Evolutionary conservation across 92 coral and sea anemone genomes (phyloP), one percentile per base, ranked within the genome.

Genomic region (Micromussa lordhowensis): DNA sequence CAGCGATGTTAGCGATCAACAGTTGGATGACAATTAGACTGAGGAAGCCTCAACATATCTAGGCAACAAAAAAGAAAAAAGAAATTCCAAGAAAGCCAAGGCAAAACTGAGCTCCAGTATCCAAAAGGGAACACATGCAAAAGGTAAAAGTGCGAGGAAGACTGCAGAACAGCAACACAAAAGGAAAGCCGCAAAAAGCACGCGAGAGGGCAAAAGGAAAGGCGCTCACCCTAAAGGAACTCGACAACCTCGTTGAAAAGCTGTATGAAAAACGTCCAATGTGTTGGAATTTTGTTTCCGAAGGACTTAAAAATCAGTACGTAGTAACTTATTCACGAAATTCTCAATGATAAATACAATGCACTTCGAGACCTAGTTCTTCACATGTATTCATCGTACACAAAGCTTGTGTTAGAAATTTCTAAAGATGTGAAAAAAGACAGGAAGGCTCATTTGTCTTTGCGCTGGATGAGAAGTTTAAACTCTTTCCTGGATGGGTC

Each of bases 301-400:
- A n/a, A n/a, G n/a, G n/a, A n/a, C n/a, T n/a, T n/a, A 53, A 53
- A 53, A 53, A 53, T 16, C 57, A 53, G 57, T 53, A 53, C 57
- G 57, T 53, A 9, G 57, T 3, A 77, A 77, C 36, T 81, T 81
- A 81, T 81, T 81, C 49, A 70, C 75, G 59, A 82, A 82, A 72
- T 82, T 82, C 86, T 82, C 35, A 77, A 77, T 35, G 13, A 31
- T 71, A 31, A 32, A 31, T 71, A 71, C 77, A 71, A 80, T 80
- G 84, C 29, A 28, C 84, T 49, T 3, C 68, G 40, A 3, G 49
- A 71, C 48, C 77, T 71, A 21, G 77, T 71, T 31, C 77, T 31
- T 49, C 63, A 48, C 80, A 82, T 82, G 86, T 82, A 40, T 82
- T 82, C 74, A 66, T 82, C 34, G 53, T 82, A 82, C 86, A 81